Conservation (phyloP, 2,888 invertebrate species). For the Pseudeuparius sepicola region DNA sequence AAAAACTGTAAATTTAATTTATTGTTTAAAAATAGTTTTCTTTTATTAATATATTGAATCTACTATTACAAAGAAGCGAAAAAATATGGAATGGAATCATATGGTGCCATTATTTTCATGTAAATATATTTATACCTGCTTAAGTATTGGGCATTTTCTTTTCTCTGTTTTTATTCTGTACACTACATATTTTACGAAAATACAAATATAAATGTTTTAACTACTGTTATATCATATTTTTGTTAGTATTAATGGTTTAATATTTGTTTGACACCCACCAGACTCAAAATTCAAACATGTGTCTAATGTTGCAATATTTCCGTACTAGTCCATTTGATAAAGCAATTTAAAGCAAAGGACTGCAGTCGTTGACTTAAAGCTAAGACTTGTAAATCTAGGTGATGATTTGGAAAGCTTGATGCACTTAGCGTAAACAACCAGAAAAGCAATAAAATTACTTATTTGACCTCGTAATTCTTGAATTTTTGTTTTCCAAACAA, state of each 20-base stretch:
- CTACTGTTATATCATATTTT: constrained; percentile 29
- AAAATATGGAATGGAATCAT: constrained; percentile 31
- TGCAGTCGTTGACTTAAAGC: no score
- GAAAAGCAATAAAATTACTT: no score
- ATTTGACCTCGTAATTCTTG: no score
- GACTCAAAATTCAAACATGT: constrained; percentile 10
- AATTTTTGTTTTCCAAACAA: no score
- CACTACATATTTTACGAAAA: constrained; percentile 22
- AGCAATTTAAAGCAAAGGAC: no score
- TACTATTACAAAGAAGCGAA: constrained; percentile 8
- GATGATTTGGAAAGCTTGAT: no score
- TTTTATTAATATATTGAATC: constrained; percentile 12
- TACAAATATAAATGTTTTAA: constrained; percentile 25
- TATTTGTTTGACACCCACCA: constrained; percentile 23
- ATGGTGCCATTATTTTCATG: constrained; percentile 33
- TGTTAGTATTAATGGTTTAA: constrained; percentile 27
- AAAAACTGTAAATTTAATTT: constrained; percentile 11
- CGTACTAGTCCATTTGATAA: no score
- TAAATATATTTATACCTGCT: constrained; percentile 30
- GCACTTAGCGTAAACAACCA: no score
- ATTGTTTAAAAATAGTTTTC: constrained; percentile 9
- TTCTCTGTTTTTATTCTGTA: constrained; percentile 25
- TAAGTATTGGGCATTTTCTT: constrained; percentile 31
- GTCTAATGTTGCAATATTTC: constrained; percentile 21
- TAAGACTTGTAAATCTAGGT: no score